Conservation (phyloP, 2,797 vertebrate species). For the Falco rusticolus region DNA sequence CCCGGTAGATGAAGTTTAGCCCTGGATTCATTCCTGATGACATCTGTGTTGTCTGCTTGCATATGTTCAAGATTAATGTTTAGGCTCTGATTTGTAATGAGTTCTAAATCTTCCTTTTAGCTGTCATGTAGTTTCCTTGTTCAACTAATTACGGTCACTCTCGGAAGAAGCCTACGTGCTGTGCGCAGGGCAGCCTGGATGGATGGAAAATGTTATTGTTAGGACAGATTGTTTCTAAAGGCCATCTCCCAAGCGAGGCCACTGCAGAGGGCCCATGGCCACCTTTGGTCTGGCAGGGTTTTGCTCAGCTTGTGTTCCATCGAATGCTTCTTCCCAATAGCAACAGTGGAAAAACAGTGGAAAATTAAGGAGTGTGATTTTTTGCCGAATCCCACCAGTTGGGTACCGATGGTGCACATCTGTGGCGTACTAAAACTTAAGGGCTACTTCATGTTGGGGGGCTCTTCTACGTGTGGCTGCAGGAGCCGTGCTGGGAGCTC, state of each 20-base stretch:
- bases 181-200: background rate
- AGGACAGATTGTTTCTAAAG: background rate
- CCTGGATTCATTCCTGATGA: background rate
- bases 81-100: background rate
- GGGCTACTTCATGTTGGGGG: fast-evolving
- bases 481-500: too few species aligned
- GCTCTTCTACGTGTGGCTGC: background rate
- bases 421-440: background rate
- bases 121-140: background rate
- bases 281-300: background rate
- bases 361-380: background rate
- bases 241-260: background rate
- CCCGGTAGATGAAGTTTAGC: background rate
- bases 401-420: fast-evolving
- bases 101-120: background rate
- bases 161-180: background rate
- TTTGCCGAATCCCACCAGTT: fast-evolving
- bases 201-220: background rate
- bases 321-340: background rate
- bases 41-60: background rate
- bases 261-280: fast-evolving
- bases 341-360: background rate
- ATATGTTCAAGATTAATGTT: background rate
- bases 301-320: background rate
- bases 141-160: background rate